These are phyloP conservation scores for Aphodius sticticus DNA, from an alignment of 2,888 invertebrate genomes.

Conservation along the genomic window DNA sequence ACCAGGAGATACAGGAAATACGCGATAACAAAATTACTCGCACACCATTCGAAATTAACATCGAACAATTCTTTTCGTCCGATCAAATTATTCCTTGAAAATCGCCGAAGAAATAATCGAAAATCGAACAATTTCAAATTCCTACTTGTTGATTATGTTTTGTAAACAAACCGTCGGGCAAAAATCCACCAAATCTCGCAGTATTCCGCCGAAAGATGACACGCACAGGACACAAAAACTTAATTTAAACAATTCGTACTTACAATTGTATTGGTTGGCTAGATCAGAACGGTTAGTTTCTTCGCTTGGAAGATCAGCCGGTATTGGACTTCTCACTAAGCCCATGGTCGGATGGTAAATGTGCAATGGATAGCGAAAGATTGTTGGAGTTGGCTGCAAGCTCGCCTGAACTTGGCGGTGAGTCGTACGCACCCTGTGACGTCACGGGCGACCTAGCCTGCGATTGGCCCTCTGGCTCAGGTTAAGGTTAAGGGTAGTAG, in stretches of 20 bases:
- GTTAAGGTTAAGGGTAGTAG: conserved; percentile 58
- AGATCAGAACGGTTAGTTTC: conserved; percentile 47
- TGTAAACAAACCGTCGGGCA: not conserved
- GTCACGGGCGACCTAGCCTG: conserved; percentile 68
- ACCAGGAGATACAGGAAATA: not conserved
- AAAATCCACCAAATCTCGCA: not conserved
- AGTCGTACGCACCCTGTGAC: conserved; percentile 61
- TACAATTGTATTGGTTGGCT: conserved; percentile 42
- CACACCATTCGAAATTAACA: not conserved
- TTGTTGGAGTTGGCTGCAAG: conserved; percentile 30
- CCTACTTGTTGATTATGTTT: not conserved
- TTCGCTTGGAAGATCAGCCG: conserved; percentile 49
- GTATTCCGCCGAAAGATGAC: not conserved
- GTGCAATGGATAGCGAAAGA: conserved; percentile 39
- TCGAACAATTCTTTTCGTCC: no score
- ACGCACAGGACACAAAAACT: not conserved
- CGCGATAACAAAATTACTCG: not conserved
- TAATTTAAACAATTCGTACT: conserved; percentile 31
- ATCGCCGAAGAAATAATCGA: not conserved
- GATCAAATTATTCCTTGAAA: no score
- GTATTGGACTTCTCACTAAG: conserved; percentile 46
- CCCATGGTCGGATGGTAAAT: conserved; percentile 46
- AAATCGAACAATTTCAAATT: not conserved
- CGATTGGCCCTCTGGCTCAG: conserved; percentile 57
- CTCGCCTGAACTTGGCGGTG: conserved; percentile 48